A percentile compares a stretch with the other conserved stretches of the same genome.
These are phyloP conservation scores for Hippoglossus hippoglossus DNA, from an alignment of 2,797 vertebrate genomes.

Conservation along the genomic window DNA sequence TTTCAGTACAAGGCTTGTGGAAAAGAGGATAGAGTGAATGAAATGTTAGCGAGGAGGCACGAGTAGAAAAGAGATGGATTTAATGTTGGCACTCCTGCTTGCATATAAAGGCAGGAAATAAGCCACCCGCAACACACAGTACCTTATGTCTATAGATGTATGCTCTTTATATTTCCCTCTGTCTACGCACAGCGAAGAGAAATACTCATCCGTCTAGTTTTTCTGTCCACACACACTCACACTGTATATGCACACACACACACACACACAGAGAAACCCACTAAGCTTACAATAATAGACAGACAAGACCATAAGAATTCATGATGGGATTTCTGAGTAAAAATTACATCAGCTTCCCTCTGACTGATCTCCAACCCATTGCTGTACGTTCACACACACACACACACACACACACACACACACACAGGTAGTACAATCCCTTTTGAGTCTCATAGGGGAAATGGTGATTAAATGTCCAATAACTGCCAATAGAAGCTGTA, in stretches of 20 bases:
- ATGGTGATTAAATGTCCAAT: constrained; percentile 44
- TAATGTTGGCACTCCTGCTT: neutral
- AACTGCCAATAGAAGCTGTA: constrained; percentile 14
- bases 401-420: neutral
- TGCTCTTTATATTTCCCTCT: neutral
- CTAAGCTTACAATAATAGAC: constrained; percentile 48
- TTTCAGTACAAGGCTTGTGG: neutral
- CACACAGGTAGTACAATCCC: neutral
- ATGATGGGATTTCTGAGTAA: constrained; percentile 60
- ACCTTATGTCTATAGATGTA: neutral
- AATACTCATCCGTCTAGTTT: neutral
- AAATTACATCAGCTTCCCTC: constrained; percentile 65
- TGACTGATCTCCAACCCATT: constrained; percentile 26
- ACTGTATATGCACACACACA: constrained; percentile 6
- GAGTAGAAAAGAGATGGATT: neutral
- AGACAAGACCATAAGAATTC: constrained; percentile 48
- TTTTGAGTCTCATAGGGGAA: constrained; percentile 23
- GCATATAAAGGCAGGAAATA: neutral
- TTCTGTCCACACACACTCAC: neutral
- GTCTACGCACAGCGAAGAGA: neutral
- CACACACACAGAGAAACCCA: constrained; percentile 6
- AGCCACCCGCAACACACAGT: neutral
- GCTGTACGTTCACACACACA: neutral
- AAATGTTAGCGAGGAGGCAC: neutral
- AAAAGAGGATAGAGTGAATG: neutral